Evolutionary conservation across 2,797 vertebrate genomes (phyloP), one percentile per base, ranked within the genome.

Genomic region (Centroberyx gerrardi): DNA sequence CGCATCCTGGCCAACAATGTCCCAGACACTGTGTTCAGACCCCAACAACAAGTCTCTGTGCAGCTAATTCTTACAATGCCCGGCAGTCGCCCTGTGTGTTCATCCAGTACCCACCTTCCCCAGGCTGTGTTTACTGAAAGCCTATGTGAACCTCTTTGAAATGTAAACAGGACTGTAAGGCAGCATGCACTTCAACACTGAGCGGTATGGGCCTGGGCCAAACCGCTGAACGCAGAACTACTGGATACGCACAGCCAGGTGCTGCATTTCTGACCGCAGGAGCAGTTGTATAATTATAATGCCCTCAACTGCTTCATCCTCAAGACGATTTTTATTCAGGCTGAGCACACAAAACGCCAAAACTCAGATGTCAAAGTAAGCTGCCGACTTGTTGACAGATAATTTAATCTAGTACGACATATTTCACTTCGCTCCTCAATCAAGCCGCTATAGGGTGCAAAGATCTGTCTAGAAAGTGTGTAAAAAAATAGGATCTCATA

Each of bases 111-210:
- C 88, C 81, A 78, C 84, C 84, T 84, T 87, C 76, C 80, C 78
- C 53, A 15, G 79, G 81, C 84, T 62, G 4, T 89, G 89, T 92
- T 93, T 93, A 92, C 86, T 83, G 82, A 65, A 81, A 82, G 74
- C 75, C 80, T 55, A 22, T 22, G 40, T 65, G 82, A 90, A 66
- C 70, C 83, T 80, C 82, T 84, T 78, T 82, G 82, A 87, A 94
- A 91, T 92, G 90, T 94, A 93, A 94, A 94, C 91, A 87, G 74
- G 63, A 36, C 82, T 79, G 78, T 12, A 79, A 81, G 80, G 84
- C 87, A 88, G 82, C 83, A 78, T 85, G 27, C 81, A 88, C 88
- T 88, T 91, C 84, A 88, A 65, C 42, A 1, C 71, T 22, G 73
- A 72, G 82, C 84, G 76, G 38, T 15, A 42, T 71, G 52, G 68